Percentiles rank a stretch among this genome's conserved stretches.
Conservation (phyloP, 2,797 vertebrate species). For the Salarias fasciatus region DNA sequence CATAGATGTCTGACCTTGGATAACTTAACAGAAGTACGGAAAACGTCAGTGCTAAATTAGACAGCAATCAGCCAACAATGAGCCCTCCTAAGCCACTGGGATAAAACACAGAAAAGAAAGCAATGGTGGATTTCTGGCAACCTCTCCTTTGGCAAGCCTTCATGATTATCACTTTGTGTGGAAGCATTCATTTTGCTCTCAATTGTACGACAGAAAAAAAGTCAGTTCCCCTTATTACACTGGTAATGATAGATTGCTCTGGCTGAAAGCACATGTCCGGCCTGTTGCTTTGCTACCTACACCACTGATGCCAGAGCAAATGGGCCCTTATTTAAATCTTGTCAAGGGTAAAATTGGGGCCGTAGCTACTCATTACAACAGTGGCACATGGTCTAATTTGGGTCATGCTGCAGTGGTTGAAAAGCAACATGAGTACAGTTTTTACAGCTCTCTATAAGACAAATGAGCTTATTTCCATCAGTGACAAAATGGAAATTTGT, state of each 20-base stretch:
- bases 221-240: conserved; percentile 73
- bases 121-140: conserved; percentile 58
- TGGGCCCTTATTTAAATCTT: conserved; percentile 73
- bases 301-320: conserved; percentile 72
- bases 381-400: conserved; percentile 73
- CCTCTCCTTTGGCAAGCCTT: conserved; percentile 63
- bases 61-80: conserved; percentile 51
- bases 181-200: conserved; percentile 81
- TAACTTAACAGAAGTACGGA: conserved; percentile 29
- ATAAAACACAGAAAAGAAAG: conserved; percentile 61
- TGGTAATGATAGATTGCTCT: conserved; percentile 79
- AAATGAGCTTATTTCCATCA: conserved; percentile 56
- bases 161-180: conserved; percentile 78
- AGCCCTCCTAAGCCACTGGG: conserved; percentile 50
- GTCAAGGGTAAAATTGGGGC: conserved; percentile 76
- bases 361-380: conserved; percentile 76
- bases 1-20: conserved; percentile 40
- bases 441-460: conserved; percentile 49
- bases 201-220: conserved; percentile 71
- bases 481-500: conserved; percentile 59
- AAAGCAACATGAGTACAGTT: conserved; percentile 41
- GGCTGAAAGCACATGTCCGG: conserved; percentile 62
- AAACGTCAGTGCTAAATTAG: conserved; percentile 27
- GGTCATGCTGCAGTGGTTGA: conserved; percentile 63
- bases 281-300: conserved; percentile 70